Base-by-base conservation (phyloP, 2,888 invertebrate species). In the Acrobasis repandana region DNA sequence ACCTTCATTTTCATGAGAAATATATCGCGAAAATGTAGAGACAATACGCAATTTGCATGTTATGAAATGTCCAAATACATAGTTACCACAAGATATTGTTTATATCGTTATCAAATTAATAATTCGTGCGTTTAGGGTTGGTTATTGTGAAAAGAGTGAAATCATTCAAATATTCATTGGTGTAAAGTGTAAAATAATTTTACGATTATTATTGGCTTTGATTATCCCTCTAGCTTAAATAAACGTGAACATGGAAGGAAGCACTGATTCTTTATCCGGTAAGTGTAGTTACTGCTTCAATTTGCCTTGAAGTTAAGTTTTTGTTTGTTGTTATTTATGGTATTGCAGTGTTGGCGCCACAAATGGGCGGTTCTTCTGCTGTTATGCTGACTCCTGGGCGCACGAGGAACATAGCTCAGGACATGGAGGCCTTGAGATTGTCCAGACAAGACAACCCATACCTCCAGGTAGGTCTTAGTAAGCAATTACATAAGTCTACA, bases 381-480 rank as follows among this genome's bases (percentile, higher is more conserved):
- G 92, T 95, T 64, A 93, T 95, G 49, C 83, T 95, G 68, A 95
- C 95, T 69, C 96, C 96, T 57, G 96, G 96, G 18, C 92, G 96
- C 67, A 95, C 95, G 65, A 93, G 96, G 70, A 96, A 96, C 85
- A 95, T 96, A 75, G 96, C 96, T 75, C 95, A 96, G 85, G 97
- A 97, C 78, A 96, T 97, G 96, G 96, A 96, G 82, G 95, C 96
- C 28, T 89, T 97, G 50, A 93, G 96, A 74, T 93, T 96, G 52
- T 96, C 96, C 9, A 93, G 97, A 64, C 96, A 96, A 85, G 97
- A 97, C 84, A 97, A 97, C 88, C 97, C 97, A 1, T 96, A 96
- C 80, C 89, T 97, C 65, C 95, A 96, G 94, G 96, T 96, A 62
- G 63, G 48, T 57, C 16, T 46, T 56, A 14, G n/a, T 15, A 1